phyloP scores from a whole-genome alignment of 2,888 invertebrate species.

The Ernsta delagoae region DNA sequence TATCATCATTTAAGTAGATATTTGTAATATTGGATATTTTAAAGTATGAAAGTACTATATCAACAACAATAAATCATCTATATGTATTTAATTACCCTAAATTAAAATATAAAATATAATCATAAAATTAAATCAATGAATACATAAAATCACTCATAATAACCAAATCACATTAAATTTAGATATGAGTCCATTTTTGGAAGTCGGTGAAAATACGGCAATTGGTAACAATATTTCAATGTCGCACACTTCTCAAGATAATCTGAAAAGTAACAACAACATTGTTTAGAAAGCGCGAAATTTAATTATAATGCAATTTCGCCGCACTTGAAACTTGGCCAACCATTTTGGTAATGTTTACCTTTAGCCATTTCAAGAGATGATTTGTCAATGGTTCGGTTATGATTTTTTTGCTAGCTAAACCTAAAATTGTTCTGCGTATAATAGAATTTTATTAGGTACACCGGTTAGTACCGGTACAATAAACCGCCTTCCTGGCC shows the following conservation, averaged over 20 bases:
- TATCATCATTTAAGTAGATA: too few relatives aligned
- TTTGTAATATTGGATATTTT: too few relatives aligned
- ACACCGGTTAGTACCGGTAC: too few relatives aligned
- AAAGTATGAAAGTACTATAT: too few relatives aligned
- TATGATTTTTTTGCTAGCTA: not conserved
- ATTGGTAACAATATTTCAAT: slow-evolving; percentile 10
- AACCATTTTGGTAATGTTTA: slow-evolving; percentile 25
- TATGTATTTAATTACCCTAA: too few relatives aligned
- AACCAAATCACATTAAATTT: too few relatives aligned
- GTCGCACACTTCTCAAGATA: slow-evolving; percentile 9
- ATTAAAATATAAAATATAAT: too few relatives aligned
- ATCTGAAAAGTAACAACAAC: slow-evolving; percentile 18
- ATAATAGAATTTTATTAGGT: not conserved
- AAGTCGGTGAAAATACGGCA: not conserved
- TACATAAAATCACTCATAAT: too few relatives aligned
- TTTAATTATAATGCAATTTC: slow-evolving; percentile 38
- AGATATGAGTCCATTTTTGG: not conserved
- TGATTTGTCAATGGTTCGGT: slow-evolving; percentile 17
- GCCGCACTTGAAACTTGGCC: slow-evolving; percentile 20
- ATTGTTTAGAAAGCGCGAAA: slow-evolving; percentile 38
- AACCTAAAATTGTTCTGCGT: not conserved
- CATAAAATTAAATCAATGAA: too few relatives aligned
- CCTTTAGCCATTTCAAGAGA: slow-evolving; percentile 16
- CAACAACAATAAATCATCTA: too few relatives aligned
- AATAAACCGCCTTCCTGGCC: too few relatives aligned